Percentiles rank a stretch among this genome's conserved stretches.
These are phyloP conservation scores for Apodemus sylvaticus DNA, from an alignment of 2,113 vertebrate genomes.

Conservation along the genomic window DNA sequence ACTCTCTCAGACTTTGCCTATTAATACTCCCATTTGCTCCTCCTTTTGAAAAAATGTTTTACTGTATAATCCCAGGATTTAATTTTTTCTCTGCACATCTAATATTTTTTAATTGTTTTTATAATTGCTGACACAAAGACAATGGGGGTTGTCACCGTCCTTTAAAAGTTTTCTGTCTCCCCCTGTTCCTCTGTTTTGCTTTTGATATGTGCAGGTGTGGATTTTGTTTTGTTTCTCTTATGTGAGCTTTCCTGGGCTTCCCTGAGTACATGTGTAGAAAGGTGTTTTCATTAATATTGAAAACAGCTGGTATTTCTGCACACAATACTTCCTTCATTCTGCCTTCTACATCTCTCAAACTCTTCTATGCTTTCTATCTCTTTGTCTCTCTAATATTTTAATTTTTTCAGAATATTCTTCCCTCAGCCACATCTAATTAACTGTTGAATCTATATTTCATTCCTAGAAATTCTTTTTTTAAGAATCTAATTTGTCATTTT, in stretches of 20 bases:
- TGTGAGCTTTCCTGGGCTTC: not conserved
- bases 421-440: slow-evolving; percentile 4
- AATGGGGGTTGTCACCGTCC: not conserved
- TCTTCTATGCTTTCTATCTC: not conserved
- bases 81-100: not conserved
- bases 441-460: not conserved
- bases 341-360: not conserved
- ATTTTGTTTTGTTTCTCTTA: slow-evolving; percentile 32
- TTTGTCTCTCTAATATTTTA: not conserved
- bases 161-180: slow-evolving; percentile 17
- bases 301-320: not conserved
- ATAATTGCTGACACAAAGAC: not conserved
- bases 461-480: not conserved
- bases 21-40: slow-evolving; percentile 18
- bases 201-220: not conserved
- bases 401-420: slow-evolving; percentile 30
- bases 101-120: slow-evolving; percentile 22
- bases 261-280: not conserved
- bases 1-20: not conserved
- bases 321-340: not conserved
- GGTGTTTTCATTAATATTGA: not conserved
- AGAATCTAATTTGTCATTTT: not conserved
- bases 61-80: not conserved
- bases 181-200: not conserved
- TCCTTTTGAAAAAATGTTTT: slow-evolving; percentile 6